Conservation (phyloP, 2,113 vertebrate genomes). For the Chelonoidis abingdonii region DNA sequence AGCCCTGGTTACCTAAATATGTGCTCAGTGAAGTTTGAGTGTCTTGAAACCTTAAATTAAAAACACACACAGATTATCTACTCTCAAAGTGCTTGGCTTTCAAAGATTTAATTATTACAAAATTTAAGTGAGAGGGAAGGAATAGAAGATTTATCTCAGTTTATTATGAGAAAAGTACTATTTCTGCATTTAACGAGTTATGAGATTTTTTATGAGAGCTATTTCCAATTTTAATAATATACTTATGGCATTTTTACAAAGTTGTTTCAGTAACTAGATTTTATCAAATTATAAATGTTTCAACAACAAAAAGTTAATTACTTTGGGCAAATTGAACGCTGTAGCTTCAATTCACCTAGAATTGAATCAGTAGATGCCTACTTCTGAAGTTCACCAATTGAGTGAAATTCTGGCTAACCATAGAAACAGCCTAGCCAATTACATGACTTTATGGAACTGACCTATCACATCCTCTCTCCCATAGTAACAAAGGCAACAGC, state of each 20-base stretch:
- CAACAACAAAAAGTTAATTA: not conserved
- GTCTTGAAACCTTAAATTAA: not conserved
- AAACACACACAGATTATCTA: accelerated
- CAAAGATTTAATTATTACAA: not conserved
- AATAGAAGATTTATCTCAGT: not conserved
- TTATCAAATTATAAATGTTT: not conserved
- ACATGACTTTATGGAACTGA: conserved; percentile 39
- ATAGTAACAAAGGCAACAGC: conserved; percentile 32
- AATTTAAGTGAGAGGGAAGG: not conserved
- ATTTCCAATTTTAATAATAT: not conserved
- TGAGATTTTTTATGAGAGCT: not conserved
- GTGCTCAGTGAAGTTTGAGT: not conserved
- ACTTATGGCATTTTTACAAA: not conserved
- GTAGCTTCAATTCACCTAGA: not conserved
- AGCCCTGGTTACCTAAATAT: not conserved
- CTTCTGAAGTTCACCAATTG: conserved; percentile 60
- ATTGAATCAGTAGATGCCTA: conserved; percentile 32
- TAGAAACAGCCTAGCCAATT: conserved; percentile 79
- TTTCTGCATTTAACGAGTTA: not conserved
- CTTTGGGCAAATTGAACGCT: not conserved
- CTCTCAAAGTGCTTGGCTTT: not conserved
- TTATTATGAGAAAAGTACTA: not conserved
- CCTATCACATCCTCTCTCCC: conserved; percentile 59
- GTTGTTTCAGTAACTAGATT: not conserved
- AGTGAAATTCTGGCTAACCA: conserved; percentile 25